Conservation (phyloP, 2,113 vertebrate genomes). For the Isurus oxyrinchus region DNA sequence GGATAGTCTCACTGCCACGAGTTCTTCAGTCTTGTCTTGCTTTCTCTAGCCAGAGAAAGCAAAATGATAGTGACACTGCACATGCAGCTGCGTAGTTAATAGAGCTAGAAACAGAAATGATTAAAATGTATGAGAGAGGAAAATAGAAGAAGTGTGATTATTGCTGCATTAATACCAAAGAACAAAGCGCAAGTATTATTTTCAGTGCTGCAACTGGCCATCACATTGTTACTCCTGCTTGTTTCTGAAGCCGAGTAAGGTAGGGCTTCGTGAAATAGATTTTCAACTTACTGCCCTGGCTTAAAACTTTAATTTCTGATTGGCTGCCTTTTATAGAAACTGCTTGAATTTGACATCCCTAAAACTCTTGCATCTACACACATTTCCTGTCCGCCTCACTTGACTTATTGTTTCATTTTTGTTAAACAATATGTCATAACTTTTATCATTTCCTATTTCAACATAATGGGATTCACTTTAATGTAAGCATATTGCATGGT, state of each 20-base stretch:
- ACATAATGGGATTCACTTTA: too few species aligned
- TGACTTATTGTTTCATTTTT: background rate
- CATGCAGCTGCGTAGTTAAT: background rate
- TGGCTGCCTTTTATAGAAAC: background rate
- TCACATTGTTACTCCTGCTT: background rate
- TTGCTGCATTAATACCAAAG: background rate
- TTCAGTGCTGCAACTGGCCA: background rate
- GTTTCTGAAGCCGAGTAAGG: background rate
- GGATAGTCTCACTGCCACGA: background rate
- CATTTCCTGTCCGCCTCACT: background rate
- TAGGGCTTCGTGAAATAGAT: background rate
- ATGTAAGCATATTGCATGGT: background rate
- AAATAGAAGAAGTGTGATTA: background rate
- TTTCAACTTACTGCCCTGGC: background rate
- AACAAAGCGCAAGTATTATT: background rate
- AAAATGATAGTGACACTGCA: background rate
- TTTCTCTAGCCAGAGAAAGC: too few species aligned
- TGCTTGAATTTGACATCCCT: background rate
- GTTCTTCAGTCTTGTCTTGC: background rate
- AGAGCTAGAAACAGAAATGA: background rate
- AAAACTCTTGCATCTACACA: background rate
- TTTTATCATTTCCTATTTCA: background rate
- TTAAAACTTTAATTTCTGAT: background rate
- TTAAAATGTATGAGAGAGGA: background rate
- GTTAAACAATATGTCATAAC: background rate